Conservation (phyloP, 2,113 vertebrate genomes). For the Plectropomus leopardus region DNA sequence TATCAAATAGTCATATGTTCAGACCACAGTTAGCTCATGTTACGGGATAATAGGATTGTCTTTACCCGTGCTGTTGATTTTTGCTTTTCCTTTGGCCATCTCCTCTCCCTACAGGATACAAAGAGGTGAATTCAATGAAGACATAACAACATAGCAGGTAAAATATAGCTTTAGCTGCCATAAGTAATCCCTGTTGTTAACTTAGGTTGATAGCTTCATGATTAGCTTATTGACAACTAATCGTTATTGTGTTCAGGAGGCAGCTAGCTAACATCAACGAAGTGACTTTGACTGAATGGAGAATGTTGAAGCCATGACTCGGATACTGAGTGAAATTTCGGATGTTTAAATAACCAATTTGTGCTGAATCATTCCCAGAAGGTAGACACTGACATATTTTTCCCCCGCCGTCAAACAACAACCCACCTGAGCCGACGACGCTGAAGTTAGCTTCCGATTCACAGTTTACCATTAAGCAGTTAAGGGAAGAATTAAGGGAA, state of each 20-base stretch:
- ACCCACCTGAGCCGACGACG: too few relatives aligned
- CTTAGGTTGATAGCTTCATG: neutral
- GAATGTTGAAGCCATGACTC: neutral
- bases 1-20: neutral
- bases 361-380: neutral
- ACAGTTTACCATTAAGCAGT: too few relatives aligned
- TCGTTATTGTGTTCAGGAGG: neutral
- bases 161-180: accelerated
- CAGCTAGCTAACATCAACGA: conserved; percentile 20
- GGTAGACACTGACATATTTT: neutral
- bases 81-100: conserved; percentile 62
- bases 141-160: neutral
- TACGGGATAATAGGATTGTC: neutral
- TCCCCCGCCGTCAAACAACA: neutral
- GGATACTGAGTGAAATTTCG: neutral
- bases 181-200: neutral
- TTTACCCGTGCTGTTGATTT: conserved; percentile 57
- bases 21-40: neutral
- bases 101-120: conserved; percentile 11
- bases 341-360: neutral
- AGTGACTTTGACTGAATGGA: neutral
- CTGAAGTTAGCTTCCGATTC: too few relatives aligned
- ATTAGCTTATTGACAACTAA: neutral
- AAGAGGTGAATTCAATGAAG: neutral
- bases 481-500: too few relatives aligned